These are phyloP conservation scores for Drosophila recens DNA, from an alignment of 2,888 invertebrate genomes.

Conservation along the genomic window DNA sequence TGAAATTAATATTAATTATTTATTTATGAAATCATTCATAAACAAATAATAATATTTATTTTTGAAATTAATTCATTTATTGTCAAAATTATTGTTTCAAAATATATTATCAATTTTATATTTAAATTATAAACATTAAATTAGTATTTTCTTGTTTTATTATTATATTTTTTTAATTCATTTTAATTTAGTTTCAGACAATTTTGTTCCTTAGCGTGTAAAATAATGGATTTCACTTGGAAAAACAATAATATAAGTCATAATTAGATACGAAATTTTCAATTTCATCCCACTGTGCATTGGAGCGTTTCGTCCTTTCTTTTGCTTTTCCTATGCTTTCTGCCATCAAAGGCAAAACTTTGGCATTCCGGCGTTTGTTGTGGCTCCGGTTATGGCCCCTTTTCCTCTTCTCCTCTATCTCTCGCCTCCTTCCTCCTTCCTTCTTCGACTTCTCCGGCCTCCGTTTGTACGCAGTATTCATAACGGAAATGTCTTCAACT, in stretches of 20 bases:
- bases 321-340: conserved; percentile 11
- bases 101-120: too few relatives aligned
- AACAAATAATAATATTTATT: too few relatives aligned
- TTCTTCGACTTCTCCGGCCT: not conserved
- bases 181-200: too few relatives aligned
- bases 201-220: not conserved
- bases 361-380: conserved; percentile 60
- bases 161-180: too few relatives aligned
- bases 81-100: too few relatives aligned
- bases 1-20: too few relatives aligned
- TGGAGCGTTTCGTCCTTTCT: conserved; percentile 3
- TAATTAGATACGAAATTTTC: not conserved
- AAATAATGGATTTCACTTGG: too few relatives aligned
- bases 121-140: too few relatives aligned
- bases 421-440: not conserved
- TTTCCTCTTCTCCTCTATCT: not conserved
- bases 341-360: conserved; percentile 72
- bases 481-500: conserved; percentile 69
- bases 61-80: too few relatives aligned
- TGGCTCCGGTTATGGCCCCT: conserved; percentile 26
- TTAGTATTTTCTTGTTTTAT: too few relatives aligned
- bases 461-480: conserved; percentile 49
- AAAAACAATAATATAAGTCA: too few relatives aligned
- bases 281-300: conserved; percentile 2
- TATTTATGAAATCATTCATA: too few relatives aligned